phyloP scores from a whole-genome alignment of 2,888 invertebrate genomes.

The Cephus rjabovi region DNA sequence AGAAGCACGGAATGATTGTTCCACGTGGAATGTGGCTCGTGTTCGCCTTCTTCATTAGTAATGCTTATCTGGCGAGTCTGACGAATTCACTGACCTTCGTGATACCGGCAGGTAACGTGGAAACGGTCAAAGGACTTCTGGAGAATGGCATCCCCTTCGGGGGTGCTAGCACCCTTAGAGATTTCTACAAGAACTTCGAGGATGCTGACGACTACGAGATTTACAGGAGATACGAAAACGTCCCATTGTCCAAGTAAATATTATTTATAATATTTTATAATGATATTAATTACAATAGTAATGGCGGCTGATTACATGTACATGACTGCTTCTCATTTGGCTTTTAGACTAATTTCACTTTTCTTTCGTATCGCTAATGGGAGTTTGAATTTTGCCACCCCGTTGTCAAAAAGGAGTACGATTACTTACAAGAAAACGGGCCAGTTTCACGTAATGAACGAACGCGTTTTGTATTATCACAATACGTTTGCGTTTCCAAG shows the following conservation, averaged over 20 bases:
- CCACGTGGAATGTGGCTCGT: too few relatives aligned
- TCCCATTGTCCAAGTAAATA: background rate
- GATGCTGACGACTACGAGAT: constrained; percentile 8
- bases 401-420: background rate
- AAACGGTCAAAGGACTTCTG: background rate
- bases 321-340: background rate
- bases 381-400: background rate
- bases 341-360: background rate
- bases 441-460: constrained; percentile 3
- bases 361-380: background rate
- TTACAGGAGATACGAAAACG: constrained; percentile 1
- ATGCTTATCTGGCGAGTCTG: background rate
- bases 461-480: constrained; percentile 8
- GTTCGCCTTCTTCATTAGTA: too few relatives aligned
- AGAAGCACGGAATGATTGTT: background rate
- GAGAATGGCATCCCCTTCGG: background rate
- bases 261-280: background rate
- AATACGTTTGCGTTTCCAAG: constrained; percentile 8
- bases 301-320: background rate
- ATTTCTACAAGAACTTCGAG: constrained; percentile 2
- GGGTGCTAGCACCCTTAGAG: background rate
- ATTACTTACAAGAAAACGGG: background rate
- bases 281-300: background rate
- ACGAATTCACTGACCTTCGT: background rate
- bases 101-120: background rate